Conservation (phyloP, 2,113 vertebrate genomes). For the Scopus umbretta region DNA sequence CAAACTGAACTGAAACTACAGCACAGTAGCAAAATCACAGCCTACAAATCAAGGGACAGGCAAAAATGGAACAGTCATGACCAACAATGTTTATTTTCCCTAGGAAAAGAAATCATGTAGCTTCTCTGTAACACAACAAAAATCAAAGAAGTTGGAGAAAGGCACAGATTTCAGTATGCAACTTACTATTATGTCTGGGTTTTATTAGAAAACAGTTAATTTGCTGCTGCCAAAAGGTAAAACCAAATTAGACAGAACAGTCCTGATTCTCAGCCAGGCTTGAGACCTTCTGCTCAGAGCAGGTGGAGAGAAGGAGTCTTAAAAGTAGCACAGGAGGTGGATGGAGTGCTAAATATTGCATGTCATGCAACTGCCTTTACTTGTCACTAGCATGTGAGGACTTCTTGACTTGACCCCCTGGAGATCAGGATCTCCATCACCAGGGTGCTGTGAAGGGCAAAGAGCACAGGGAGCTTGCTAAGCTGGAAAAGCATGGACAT, state of each 20-base stretch:
- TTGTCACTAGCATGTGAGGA: accelerated
- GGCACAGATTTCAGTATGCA: neutral
- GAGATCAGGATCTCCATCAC: neutral
- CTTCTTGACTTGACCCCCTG: neutral
- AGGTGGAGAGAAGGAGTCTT: neutral
- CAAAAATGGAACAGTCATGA: neutral
- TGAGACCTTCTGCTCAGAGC: neutral
- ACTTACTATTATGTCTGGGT: neutral
- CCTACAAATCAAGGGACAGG: neutral
- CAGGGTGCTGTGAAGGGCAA: neutral
- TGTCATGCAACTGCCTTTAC: neutral
- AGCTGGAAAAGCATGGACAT: neutral
- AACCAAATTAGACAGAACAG: neutral
- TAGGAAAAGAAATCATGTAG: neutral
- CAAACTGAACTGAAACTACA: neutral
- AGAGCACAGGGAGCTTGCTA: neutral
- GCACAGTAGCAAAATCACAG: too few relatives aligned
- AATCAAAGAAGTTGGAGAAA: neutral
- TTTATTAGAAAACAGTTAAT: neutral
- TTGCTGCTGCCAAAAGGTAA: neutral
- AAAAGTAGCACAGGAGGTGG: neutral
- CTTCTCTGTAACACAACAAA: neutral
- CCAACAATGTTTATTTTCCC: neutral
- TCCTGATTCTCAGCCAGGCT: neutral
- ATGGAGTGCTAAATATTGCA: neutral